phyloP scores from a whole-genome alignment of 2,797 vertebrate species.

The Botia kubotai region DNA sequence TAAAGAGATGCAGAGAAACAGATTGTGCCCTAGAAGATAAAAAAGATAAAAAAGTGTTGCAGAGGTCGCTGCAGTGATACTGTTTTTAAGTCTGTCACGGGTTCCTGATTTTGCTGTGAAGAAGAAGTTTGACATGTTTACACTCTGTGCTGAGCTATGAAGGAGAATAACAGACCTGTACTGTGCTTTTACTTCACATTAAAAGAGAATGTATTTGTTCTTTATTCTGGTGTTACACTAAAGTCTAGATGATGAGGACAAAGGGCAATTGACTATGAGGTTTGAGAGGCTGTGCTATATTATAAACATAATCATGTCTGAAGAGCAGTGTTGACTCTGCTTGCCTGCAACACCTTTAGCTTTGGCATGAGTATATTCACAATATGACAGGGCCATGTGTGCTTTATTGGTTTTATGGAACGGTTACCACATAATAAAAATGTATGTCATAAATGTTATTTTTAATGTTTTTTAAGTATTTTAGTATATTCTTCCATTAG shows the following conservation, averaged over 20 bases:
- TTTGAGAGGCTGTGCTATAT: too few species aligned
- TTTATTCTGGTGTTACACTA: background rate
- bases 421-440: too few species aligned
- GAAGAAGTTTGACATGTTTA: conserved; percentile 48
- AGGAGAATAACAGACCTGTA: background rate
- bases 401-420: too few species aligned
- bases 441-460: too few species aligned
- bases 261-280: too few species aligned
- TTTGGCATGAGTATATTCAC: too few species aligned
- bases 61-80: conserved; percentile 75
- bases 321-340: too few species aligned
- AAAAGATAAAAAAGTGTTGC: conserved; percentile 48
- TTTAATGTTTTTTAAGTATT: too few species aligned
- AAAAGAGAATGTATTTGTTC: background rate
- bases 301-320: too few species aligned
- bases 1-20: conserved; percentile 67
- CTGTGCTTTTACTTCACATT: background rate
- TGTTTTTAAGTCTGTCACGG: conserved; percentile 76
- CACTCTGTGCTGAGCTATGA: background rate
- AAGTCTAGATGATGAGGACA: background rate
- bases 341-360: too few species aligned
- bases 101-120: conserved; percentile 84
- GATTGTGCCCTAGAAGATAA: conserved; percentile 54
- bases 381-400: too few species aligned
- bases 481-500: too few species aligned